Base-by-base conservation (phyloP, 2,888 invertebrate species). In the Ellobium chinense region DNA sequence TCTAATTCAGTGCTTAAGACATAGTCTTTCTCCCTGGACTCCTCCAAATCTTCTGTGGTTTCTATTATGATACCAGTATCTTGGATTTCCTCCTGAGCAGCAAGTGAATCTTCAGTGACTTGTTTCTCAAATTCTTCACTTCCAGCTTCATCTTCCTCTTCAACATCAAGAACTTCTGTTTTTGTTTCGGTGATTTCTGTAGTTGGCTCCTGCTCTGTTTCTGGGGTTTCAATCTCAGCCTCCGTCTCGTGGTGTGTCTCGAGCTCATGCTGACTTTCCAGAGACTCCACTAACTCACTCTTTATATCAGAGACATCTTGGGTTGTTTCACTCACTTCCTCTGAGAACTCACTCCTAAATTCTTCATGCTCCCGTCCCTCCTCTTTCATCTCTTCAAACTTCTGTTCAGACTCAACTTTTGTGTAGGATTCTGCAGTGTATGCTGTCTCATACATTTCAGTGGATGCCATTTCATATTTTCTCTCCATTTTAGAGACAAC, bases 401-500 rank as follows among this genome's bases (percentile, higher is more conserved):
- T 24, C 39, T 37, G 24, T 9, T 65, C 76, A 66, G 54, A 46
- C 34, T 21, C 2, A 27, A 36, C 27, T 24, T 37, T 36, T 24
- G 39, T 66, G 36, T 29, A 24, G 0, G 36, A 36, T n/a, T 46
- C 54, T 24, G 9, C 54, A 0, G 65, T 66, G 18, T 54, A 36
- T n/a, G 65, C 54, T 12, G n/a, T 14, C 7, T 63, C 65, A 62
- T 39, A 63, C 21, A n/a, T 34, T 63, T 74, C 74, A 56, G 46
- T 36, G 29, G 86, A 79, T 58, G 86, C 85, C 75, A 81, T 82
- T 46, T 87, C 86, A 77, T 83, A 85, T 37, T 74, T 70, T 58
- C 56, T 68, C 46, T 79, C 79, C 75, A 78, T 70, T n/a, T 65
- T 34, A 34, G 75, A 54, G 27, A 78, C 75, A 36, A 78, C 78